phyloP scores from a whole-genome alignment of 2,113 vertebrate genomes.

The Solea senegalensis region DNA sequence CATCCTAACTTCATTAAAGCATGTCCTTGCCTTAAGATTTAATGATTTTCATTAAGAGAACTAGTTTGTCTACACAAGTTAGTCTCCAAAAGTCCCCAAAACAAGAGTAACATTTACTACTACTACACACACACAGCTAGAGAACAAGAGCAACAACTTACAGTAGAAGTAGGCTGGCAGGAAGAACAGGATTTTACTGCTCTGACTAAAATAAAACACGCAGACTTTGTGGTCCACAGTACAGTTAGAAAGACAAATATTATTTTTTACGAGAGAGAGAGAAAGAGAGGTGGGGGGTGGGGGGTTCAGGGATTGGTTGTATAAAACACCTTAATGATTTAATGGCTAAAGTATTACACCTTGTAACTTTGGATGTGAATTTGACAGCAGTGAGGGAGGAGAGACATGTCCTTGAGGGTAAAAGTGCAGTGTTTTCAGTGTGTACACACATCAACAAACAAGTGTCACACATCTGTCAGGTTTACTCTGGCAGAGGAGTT shows the following conservation, averaged over 20 bases:
- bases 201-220: slow-evolving; percentile 80
- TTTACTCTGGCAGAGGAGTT: slow-evolving; percentile 34
- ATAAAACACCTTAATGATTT: slow-evolving; percentile 80
- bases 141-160: slow-evolving; percentile 65
- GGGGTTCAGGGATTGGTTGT: slow-evolving; percentile 62
- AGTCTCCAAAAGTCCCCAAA: neutral
- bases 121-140: slow-evolving; percentile 37
- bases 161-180: slow-evolving; percentile 55
- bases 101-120: neutral
- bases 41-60: too few species aligned
- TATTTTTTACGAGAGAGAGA: slow-evolving; percentile 79
- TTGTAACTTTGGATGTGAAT: slow-evolving; percentile 60
- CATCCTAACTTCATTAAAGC: too few species aligned
- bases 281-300: slow-evolving; percentile 23
- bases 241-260: slow-evolving; percentile 87
- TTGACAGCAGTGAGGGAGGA: neutral
- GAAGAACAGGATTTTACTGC: slow-evolving; percentile 79
- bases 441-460: slow-evolving; percentile 26
- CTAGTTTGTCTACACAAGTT: neutral
- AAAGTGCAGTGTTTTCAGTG: slow-evolving; percentile 29
- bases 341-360: slow-evolving; percentile 84
- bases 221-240: slow-evolving; percentile 83
- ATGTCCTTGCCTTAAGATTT: too few species aligned
- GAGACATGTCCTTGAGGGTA: slow-evolving; percentile 37
- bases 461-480: slow-evolving; percentile 32